Evolutionary conservation across 2,113 vertebrate species (phyloP).

Genomic region (Mionectes macconnelli): DNA sequence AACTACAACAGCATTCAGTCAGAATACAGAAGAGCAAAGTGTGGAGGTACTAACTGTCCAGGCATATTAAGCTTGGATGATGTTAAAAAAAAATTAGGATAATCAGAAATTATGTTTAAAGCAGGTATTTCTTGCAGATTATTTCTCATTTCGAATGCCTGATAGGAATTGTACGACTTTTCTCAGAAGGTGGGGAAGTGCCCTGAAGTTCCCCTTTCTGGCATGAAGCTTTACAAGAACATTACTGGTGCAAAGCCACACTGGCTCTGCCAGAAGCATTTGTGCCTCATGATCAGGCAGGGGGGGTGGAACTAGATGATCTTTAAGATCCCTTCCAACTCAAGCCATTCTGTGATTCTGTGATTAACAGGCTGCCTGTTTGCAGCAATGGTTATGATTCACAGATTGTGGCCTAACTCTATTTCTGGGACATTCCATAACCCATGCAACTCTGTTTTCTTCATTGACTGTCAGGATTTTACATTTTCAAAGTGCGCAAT

Average conservation of each 20-base stretch:
- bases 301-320: neutral
- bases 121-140: neutral
- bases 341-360: neutral
- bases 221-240: neutral
- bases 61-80: neutral
- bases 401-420: neutral
- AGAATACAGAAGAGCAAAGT: neutral
- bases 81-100: neutral
- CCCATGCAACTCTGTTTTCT: neutral
- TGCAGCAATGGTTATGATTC: neutral
- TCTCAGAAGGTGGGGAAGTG: neutral
- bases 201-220: neutral
- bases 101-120: neutral
- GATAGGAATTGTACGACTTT: neutral
- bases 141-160: neutral
- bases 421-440: neutral
- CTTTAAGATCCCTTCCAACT: neutral
- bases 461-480: neutral
- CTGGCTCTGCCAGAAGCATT: neutral
- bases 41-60: neutral
- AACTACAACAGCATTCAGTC: neutral
- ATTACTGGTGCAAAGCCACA: neutral
- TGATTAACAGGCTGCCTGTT: neutral
- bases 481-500: neutral
- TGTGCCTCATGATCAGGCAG: neutral